Conservation (phyloP, 92 coral and sea anemone genomes). For the Pocillopora meandrina region DNA sequence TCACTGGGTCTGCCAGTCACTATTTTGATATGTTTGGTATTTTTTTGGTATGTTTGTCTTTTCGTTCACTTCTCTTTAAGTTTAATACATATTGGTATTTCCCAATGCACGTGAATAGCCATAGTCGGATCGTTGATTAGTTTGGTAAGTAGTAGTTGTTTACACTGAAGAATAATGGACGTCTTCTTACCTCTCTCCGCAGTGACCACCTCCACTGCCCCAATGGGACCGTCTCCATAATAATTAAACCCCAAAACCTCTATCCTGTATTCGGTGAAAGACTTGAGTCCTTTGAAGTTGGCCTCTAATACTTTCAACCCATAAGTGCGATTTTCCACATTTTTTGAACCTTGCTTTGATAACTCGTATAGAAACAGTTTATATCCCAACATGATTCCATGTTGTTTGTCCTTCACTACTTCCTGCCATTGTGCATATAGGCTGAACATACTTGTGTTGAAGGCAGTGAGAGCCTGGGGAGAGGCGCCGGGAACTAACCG, state of each 20-base stretch:
- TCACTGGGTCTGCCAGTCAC: not conserved
- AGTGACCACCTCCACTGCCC: constrained; percentile 24
- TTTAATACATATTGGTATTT: too few relatives aligned
- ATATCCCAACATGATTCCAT: constrained; percentile 70
- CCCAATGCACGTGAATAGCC: too few relatives aligned
- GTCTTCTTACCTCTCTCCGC: constrained; percentile 50
- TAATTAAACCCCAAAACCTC: constrained; percentile 55
- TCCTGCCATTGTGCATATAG: constrained; percentile 59
- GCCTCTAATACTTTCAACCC: not conserved
- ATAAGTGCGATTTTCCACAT: constrained; percentile 6
- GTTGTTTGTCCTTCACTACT: constrained; percentile 27
- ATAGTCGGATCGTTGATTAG: too few relatives aligned
- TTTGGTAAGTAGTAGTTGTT: too few relatives aligned
- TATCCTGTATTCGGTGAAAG: constrained; percentile 48
- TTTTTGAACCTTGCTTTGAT: not conserved
- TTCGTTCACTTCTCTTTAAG: not conserved
- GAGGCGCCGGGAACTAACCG: constrained; percentile 54
- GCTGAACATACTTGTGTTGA: constrained; percentile 53
- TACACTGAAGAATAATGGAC: not conserved
- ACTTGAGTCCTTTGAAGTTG: constrained; percentile 44
- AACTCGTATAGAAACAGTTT: constrained; percentile 44
- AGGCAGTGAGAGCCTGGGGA: constrained; percentile 38
- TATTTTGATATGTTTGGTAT: not conserved
- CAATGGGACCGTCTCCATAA: constrained; percentile 55
- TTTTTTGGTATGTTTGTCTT: not conserved